These are phyloP conservation scores for Ahaetulla prasina DNA, from an alignment of 2,113 vertebrate genomes.

Conservation along the genomic window DNA sequence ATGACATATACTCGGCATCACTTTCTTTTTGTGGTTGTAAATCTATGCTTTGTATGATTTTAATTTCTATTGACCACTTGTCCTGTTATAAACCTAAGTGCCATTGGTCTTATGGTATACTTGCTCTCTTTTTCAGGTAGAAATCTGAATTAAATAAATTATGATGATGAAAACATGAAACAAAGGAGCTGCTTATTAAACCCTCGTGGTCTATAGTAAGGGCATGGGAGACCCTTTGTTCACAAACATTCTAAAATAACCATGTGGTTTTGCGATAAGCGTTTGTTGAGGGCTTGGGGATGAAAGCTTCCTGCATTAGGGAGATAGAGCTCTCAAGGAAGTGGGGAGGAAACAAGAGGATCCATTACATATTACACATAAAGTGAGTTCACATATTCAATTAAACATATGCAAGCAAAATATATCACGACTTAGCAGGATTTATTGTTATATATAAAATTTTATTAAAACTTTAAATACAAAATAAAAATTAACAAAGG, in stretches of 20 bases:
- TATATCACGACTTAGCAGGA: neutral
- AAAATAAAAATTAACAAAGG: neutral
- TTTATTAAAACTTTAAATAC: neutral
- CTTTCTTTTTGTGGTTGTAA: neutral
- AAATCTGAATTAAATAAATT: neutral
- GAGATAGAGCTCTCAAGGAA: conserved; percentile 18
- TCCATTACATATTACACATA: neutral
- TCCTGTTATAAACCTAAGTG: neutral
- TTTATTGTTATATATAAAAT: neutral
- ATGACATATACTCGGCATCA: neutral
- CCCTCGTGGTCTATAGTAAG: neutral
- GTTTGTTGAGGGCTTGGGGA: neutral
- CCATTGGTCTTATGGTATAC: neutral
- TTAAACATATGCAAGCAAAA: neutral
- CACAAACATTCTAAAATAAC: conserved; percentile 56
- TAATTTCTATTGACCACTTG: neutral
- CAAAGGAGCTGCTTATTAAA: neutral
- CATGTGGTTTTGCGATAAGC: conserved; percentile 37
- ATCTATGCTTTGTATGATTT: neutral
- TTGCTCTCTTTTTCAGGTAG: neutral
- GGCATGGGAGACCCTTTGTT: neutral
- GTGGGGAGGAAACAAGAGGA: conserved; percentile 44
- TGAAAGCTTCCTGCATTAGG: conserved; percentile 36
- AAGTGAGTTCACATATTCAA: neutral
- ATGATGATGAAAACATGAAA: neutral